These are phyloP conservation scores for Eolophus roseicapilla DNA, from an alignment of 2,113 vertebrate species.

Conservation along the genomic window DNA sequence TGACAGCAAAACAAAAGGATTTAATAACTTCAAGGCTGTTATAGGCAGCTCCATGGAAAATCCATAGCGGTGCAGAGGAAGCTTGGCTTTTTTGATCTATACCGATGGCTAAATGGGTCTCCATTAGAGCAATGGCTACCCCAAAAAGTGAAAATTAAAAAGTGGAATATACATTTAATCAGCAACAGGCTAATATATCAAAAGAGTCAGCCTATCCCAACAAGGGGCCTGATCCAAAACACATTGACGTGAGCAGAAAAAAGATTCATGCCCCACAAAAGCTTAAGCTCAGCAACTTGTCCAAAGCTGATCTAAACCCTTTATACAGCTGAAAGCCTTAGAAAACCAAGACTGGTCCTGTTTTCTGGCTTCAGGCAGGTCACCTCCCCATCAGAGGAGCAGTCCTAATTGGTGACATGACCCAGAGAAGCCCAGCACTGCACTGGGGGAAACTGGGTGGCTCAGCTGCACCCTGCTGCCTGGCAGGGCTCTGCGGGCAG, in stretches of 20 bases:
- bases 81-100: conserved; percentile 62
- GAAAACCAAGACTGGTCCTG: background rate
- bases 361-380: conserved; percentile 12
- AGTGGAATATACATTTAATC: conserved; percentile 46
- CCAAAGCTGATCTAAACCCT: conserved; percentile 34
- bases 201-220: conserved; percentile 1
- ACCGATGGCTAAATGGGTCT: conserved; percentile 59
- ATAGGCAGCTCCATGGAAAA: conserved; percentile 58
- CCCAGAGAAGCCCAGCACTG: background rate
- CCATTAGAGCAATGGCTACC: conserved; percentile 58
- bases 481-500: background rate
- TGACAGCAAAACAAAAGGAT: conserved; percentile 71
- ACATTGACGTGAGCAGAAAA: conserved; percentile 48
- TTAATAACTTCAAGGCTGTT: conserved; percentile 65
- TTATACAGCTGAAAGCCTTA: conserved; percentile 23
- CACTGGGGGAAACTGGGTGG: fast-evolving
- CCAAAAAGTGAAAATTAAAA: conserved; percentile 70
- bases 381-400: background rate
- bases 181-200: conserved; percentile 50
- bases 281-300: conserved; percentile 21
- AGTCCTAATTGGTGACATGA: background rate
- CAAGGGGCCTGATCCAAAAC: conserved; percentile 41
- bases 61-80: conserved; percentile 15
- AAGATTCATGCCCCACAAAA: conserved; percentile 48
- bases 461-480: background rate